phyloP scores from a whole-genome alignment of 2,113 vertebrate species.

The Phyllopteryx taeniolatus region DNA sequence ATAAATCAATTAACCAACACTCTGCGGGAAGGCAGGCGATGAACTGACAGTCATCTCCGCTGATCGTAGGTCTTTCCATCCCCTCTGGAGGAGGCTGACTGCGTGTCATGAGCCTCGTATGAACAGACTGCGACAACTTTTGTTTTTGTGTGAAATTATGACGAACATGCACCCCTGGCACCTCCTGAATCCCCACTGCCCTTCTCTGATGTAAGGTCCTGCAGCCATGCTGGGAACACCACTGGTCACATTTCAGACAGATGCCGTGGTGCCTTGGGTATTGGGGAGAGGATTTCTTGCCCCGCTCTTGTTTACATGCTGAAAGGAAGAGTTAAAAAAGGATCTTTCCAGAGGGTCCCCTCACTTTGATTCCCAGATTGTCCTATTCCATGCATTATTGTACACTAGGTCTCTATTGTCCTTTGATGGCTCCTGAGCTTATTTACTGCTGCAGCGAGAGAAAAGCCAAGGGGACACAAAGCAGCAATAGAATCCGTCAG shows the following conservation, averaged over 20 bases:
- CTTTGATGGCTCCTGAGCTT: slow-evolving; percentile 39
- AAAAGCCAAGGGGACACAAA: slow-evolving; percentile 36
- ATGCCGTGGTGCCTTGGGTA: slow-evolving; percentile 15
- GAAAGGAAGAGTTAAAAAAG: slow-evolving; percentile 5
- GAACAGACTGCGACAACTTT: slow-evolving; percentile 24
- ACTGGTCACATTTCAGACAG: slow-evolving; percentile 47
- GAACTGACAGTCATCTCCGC: slow-evolving; percentile 57
- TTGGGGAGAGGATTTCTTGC: not conserved
- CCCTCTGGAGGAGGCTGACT: slow-evolving; percentile 53
- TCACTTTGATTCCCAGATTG: slow-evolving; percentile 33
- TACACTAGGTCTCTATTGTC: slow-evolving; percentile 62
- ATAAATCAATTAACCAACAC: slow-evolving; percentile 68
- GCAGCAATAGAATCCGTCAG: slow-evolving; percentile 35
- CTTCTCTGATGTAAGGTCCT: slow-evolving; percentile 43
- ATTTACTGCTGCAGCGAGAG: slow-evolving; percentile 44
- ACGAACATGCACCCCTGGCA: slow-evolving; percentile 30
- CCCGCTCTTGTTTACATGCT: slow-evolving; percentile 19
- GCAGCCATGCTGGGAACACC: slow-evolving; percentile 43
- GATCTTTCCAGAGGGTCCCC: slow-evolving; percentile 1
- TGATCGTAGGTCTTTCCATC: slow-evolving; percentile 46
- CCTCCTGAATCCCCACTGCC: slow-evolving; percentile 27
- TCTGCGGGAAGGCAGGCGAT: slow-evolving; percentile 29
- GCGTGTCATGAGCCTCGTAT: slow-evolving; percentile 39
- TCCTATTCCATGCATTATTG: not conserved
- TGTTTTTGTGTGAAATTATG: slow-evolving; percentile 22